Evolutionary conservation across 2,888 invertebrate genomes (phyloP), one percentile per base, ranked within the genome.

Genomic region (Nemapogon koenigi): DNA sequence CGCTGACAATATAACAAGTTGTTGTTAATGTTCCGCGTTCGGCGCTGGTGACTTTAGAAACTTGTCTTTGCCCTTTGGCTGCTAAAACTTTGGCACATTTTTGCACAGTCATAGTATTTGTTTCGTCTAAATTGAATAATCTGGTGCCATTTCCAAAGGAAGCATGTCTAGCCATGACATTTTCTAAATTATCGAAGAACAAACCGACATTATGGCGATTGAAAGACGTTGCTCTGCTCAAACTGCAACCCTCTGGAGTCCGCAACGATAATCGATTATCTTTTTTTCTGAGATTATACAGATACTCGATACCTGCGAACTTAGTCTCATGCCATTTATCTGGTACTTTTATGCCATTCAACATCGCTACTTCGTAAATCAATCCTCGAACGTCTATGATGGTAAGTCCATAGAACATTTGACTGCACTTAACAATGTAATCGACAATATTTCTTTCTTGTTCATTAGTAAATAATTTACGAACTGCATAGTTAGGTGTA

Each of bases 61-160:
- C 42, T 28, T 40, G 42, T 17, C 22, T 42, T 40, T 38, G 38
- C 6, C 42, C 42, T 22, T 31, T 40, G 29, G n/a, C 26, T 30
- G 42, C 40, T 17, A 42, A 38, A 7, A 42, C 36, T 36, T 39
- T 42, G 2, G 37, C 38, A 6, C 16, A 31, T n/a, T 40, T 40
- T 16, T 42, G 42, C 1, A 42, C 42, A 2, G 42, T 40, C 40
- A 38, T 42, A 4, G 42, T 38, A 16, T 35, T 40, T 27, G 57
- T 62, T 46, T 61, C 57, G 41, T 59, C 58, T 18, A 56, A 27
- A 45, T 62, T 64, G 33, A 42, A 62, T 11, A 62, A 50, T 35
- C 53, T 47, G 4, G 49, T 52, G 16, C 51, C 51, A 45, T 52
- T 46, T 4, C 47, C 46, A 44, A 53, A 50, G 30, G 25, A 3